phyloP scores from a whole-genome alignment of 2,888 invertebrate species.

The Trichogramma dendrolimi region DNA sequence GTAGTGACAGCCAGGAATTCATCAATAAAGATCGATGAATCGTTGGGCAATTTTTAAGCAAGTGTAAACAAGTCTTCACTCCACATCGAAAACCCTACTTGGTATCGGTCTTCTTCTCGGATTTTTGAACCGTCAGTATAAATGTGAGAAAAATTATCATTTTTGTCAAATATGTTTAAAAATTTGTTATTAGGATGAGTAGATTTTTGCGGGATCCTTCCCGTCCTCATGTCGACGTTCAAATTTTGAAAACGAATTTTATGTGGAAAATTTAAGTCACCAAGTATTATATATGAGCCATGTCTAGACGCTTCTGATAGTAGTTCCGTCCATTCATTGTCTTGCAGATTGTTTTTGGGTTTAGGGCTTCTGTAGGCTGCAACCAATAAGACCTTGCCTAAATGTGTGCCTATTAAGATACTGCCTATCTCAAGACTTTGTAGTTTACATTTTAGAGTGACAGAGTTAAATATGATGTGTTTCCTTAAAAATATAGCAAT shows the following conservation, averaged over 20 bases:
- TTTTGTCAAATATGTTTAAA: not conserved
- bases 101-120: not conserved
- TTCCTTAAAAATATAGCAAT: slow-evolving; percentile 2
- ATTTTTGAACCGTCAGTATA: slow-evolving; percentile 4
- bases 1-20: not conserved
- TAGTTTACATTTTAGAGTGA: not conserved
- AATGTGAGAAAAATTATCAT: not conserved
- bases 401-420: not conserved
- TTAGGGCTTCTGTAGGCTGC: slow-evolving; percentile 6
- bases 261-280: slow-evolving; percentile 13
- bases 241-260: not conserved
- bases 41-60: not conserved
- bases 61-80: not conserved
- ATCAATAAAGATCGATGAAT: not conserved
- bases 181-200: not conserved
- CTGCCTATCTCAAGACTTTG: slow-evolving; percentile 3
- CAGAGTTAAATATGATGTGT: not conserved
- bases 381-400: not conserved
- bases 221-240: not conserved
- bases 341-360: not conserved
- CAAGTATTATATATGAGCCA: not conserved
- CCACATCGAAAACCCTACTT: not conserved
- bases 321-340: not conserved
- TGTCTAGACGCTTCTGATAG: not conserved
- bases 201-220: not conserved